Base-by-base conservation (phyloP, 2,113 vertebrate species). In the Seriola quinqueradiata region DNA sequence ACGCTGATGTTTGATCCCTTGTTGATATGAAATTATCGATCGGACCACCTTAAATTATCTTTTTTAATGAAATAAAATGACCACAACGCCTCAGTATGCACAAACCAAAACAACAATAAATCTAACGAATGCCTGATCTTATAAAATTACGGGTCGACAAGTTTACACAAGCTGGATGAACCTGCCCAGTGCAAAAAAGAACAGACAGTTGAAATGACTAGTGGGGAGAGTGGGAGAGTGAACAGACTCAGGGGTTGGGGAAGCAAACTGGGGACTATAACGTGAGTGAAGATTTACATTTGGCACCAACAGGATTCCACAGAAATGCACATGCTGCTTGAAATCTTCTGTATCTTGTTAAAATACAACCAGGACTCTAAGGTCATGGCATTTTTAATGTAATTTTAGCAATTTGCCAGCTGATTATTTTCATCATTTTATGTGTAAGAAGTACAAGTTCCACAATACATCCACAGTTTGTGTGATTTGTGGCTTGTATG, bases 401-500 rank as follows among this genome's bases (percentile, higher is more conserved):
- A 44, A 28, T 28, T 28, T 28, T 28, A 28, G 28, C 28, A 28
- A 36, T 72, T 23, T 11, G 7, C 16, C 11, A 5, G 17, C 60
- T 74, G 44, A 42, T 25, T 67, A 1, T 42, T 54, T 54, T 52
- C 5, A 25, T 66, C 1, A 28, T 55, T 25, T 54, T 21, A 63
- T 13, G 11, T n/a, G 4, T 48, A 13, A n/a, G 8, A 17, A 21
- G 25, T 36, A 0, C 5, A 48, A 32, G 34, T 32, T 25, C 34
- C 4, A 64, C 25, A 70, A 5, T 19, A 8, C 63, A n/a, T 23
- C 28, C 52, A 23, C 9, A 23, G 3, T 23, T 50, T 25, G 50
- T 72, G 70, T 44, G 10, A 57, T 32, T 52, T 73, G 32, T 60
- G 32, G 58, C 50, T 12, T 77, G 19, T 61, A 17, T 55, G 42